A percentile compares a stretch with the other conserved stretches of the same genome.
Evolutionary conservation across 2,888 invertebrate genomes (phyloP).

Genomic region (Augochlorella aurata): DNA sequence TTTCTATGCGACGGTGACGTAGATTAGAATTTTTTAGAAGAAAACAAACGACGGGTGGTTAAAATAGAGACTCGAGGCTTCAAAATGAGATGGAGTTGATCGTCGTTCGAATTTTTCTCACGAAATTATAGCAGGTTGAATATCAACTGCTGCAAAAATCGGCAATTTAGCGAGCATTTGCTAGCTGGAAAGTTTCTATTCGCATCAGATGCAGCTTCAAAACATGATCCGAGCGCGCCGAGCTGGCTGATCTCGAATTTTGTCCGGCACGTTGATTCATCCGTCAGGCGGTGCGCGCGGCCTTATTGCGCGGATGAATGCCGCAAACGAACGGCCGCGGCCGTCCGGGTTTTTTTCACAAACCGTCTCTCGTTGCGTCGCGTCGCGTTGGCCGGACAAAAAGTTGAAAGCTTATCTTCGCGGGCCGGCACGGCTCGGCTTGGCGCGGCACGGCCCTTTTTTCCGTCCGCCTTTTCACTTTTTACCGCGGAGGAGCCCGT

Average conservation of each 20-base stretch:
- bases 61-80: no score
- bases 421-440: background rate
- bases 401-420: conserved; percentile 27
- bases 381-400: conserved; percentile 23
- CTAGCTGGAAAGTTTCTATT: no score
- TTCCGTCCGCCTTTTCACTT: conserved; percentile 22
- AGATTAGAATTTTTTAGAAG: background rate
- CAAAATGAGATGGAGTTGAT: no score
- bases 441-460: background rate
- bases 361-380: background rate
- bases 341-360: background rate
- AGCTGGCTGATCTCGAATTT: background rate
- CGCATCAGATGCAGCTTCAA: no score
- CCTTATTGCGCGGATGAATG: background rate
- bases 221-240: no score
- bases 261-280: background rate
- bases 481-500: conserved; percentile 28
- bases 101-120: no score
- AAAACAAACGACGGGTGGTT: background rate
- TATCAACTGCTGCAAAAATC: no score
- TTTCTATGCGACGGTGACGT: background rate
- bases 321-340: conserved; percentile 9
- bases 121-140: no score
- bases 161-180: no score
- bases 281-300: background rate